Conservation (phyloP, 1,140 invertebrate species). For the Laodelphax striatellus region DNA sequence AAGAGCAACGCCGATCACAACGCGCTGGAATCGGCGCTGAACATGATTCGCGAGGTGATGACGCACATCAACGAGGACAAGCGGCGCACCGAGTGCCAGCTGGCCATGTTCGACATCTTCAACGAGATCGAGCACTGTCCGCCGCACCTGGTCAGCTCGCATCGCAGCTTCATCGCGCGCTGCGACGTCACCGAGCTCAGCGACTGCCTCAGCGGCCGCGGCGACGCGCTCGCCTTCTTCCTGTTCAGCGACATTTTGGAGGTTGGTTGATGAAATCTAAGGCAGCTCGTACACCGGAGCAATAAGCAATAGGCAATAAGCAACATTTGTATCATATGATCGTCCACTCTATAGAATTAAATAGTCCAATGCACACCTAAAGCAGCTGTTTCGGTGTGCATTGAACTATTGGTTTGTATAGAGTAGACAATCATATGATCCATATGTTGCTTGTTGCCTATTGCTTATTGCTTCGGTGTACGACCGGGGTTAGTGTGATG, state of each 20-base stretch:
- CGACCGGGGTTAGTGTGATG: no score
- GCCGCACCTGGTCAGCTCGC: conserved; percentile 81
- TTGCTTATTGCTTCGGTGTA: no score
- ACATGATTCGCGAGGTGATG: conserved; percentile 84
- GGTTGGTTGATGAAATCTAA: conserved; percentile 42
- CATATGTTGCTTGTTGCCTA: no score
- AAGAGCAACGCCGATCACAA: conserved; percentile 75
- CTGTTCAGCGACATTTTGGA: conserved; percentile 90
- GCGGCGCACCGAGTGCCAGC: conserved; percentile 83
- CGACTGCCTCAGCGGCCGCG: conserved; percentile 72
- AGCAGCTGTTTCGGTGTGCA: no score
- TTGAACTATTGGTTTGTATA: no score
- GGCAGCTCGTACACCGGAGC: no score
- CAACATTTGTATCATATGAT: no score
- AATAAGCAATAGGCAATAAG: no score
- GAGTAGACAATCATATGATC: no score
- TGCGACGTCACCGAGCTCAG: conserved; percentile 83
- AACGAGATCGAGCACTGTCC: conserved; percentile 97
- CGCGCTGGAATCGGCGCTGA: conserved; percentile 73
- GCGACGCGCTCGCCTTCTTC: conserved; percentile 78
- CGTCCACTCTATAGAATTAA: no score
- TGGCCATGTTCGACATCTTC: conserved; percentile 94
- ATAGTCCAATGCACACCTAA: no score
- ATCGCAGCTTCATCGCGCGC: conserved; percentile 73
- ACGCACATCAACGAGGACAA: conserved; percentile 96